Base-by-base conservation (phyloP, 1,140 invertebrate species). In the Atta cephalotes region DNA sequence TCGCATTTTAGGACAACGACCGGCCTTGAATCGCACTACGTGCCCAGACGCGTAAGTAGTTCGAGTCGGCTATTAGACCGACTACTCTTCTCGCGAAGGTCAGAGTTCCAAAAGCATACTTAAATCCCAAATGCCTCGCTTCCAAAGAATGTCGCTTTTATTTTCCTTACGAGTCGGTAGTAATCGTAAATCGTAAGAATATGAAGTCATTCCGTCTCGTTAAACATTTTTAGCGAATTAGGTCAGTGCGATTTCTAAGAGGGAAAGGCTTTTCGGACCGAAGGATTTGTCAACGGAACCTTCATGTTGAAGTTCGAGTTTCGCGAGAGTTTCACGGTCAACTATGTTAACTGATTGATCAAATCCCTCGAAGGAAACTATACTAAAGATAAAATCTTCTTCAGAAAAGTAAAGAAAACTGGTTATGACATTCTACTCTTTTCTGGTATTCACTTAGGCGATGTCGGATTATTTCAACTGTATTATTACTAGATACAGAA, bases 221-320 rank as follows among this genome's bases (percentile, higher is more conserved):
- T 6, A 18, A 14, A 58, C 9, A 14, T 28, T 28, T 49, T 76
- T 76, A 25, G 10, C 39, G 25, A 84, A 84, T 74, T 84, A 14
- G 80, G 14, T 80, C 31, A 28, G 3, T 25, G 56, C 28, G 35
- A 60, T 53, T 81, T 81, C 14, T 31, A 31, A 49, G 12, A 31
- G 53, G n/a, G 18, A 49, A 39, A 74, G 25, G 7, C 25, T 76
- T 66, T 21, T 63, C 39, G 56, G 63, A 49, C 21, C 39, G n/a
- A 74, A 62, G 56, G 28, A 25, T 84, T 84, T 74, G 80, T 51
- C 70, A 74, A 62, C 39, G 53, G 7, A 21, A 51, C 14, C 56
- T 84, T 84, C 28, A 84, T 74, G 56, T 63, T 84, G 56, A 84
- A 76, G 39, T 10, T 84, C 31, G 70, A 84, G 70, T 84, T 81